Evolutionary conservation across 2,113 vertebrate genomes (phyloP).

Genomic region (Xiphophorus couchianus): DNA sequence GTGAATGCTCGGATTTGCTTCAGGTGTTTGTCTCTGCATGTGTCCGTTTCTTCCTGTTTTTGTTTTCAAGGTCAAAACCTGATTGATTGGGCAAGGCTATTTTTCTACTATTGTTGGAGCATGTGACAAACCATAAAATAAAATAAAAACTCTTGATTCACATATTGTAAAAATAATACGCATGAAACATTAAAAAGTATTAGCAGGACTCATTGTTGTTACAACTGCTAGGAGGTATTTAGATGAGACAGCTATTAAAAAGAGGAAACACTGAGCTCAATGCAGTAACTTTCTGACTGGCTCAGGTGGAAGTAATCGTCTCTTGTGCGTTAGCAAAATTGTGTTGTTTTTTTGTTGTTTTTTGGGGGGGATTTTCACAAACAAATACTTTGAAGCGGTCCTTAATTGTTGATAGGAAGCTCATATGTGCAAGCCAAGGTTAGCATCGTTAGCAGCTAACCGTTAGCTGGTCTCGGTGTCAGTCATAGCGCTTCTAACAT

Average conservation of each 20-base stretch:
- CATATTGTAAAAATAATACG: constrained; percentile 8
- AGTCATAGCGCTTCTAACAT: too few relatives aligned
- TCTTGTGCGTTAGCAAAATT: background rate
- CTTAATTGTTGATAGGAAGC: background rate
- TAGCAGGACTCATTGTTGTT: background rate
- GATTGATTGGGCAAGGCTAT: constrained; percentile 49
- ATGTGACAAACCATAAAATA: constrained; percentile 5
- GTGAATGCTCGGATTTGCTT: constrained; percentile 71
- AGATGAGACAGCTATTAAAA: background rate
- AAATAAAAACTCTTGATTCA: background rate
- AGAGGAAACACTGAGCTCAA: too few relatives aligned
- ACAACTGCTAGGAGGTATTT: background rate
- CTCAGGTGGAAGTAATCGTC: background rate
- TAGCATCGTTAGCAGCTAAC: too few relatives aligned
- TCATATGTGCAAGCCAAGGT: too few relatives aligned
- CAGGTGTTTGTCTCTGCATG: constrained; percentile 70
- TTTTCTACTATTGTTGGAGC: constrained; percentile 24
- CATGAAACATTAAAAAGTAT: background rate
- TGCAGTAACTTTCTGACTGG: background rate
- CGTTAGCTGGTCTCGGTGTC: too few relatives aligned
- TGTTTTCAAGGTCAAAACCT: constrained; percentile 74
- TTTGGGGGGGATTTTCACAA: background rate
- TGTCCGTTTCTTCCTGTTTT: constrained; percentile 68
- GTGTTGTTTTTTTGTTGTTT: too few relatives aligned
- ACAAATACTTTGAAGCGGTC: background rate